Evolutionary conservation across 2,113 vertebrate genomes (phyloP).

Genomic region (Gobius niger): DNA sequence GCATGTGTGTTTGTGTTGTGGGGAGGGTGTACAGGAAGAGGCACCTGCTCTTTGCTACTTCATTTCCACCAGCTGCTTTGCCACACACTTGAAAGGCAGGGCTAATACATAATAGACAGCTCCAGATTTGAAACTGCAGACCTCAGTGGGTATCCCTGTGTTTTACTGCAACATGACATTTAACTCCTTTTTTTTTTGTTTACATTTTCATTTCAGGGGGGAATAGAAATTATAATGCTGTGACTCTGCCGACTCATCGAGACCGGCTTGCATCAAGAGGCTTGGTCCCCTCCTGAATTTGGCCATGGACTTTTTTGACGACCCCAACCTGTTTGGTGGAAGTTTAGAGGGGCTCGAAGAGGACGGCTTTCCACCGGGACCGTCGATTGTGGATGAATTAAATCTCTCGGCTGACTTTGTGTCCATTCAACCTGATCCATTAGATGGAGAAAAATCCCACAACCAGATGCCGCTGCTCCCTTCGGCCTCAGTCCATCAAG

Average conservation of each 20-base stretch:
- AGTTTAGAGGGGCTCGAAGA: conserved; percentile 91
- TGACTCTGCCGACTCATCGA: conserved; percentile 44
- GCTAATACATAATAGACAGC: conserved; percentile 53
- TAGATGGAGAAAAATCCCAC: conserved; percentile 83
- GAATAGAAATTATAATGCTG: conserved; percentile 54
- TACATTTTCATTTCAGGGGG: conserved; percentile 41
- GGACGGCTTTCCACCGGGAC: conserved; percentile 87
- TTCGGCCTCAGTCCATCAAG: conserved; percentile 57
- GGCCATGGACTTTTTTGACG: conserved; percentile 98
- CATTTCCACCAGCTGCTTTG: conserved; percentile 64
- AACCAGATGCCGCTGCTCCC: conserved; percentile 60
- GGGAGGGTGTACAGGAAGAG: conserved; percentile 57
- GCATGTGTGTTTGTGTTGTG: conserved; percentile 19
- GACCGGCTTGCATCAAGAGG: conserved; percentile 53
- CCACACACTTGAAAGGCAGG: conserved; percentile 61
- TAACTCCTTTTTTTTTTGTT: conserved; percentile 18
- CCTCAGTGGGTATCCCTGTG: conserved; percentile 30
- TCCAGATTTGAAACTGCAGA: conserved; percentile 33
- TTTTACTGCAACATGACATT: background rate
- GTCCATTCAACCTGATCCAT: conserved; percentile 87
- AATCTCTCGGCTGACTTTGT: conserved; percentile 93
- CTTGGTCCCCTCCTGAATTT: conserved; percentile 67
- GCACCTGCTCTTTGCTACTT: conserved; percentile 65
- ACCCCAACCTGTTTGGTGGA: conserved; percentile 92
- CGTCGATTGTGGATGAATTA: conserved; percentile 94